Percentiles rank a stretch among this genome's conserved stretches.
Conservation (phyloP, 1,140 invertebrate species). For the Teleogryllus occipitalis region DNA sequence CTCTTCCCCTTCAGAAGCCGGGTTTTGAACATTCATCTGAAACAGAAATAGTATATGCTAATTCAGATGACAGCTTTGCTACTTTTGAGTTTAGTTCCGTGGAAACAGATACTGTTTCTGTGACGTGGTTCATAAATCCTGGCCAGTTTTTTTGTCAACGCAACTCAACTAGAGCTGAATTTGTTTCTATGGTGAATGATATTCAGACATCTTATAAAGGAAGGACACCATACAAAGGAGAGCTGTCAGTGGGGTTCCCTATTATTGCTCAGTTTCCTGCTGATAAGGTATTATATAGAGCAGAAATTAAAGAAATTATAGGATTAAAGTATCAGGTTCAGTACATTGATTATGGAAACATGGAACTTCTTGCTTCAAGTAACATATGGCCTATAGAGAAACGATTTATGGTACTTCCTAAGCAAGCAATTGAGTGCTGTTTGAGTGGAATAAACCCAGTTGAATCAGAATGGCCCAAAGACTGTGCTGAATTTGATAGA, state of each 20-base stretch:
- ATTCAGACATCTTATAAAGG: conserved; percentile 55
- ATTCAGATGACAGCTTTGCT: conserved; percentile 34
- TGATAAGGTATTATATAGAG: conserved; percentile 60
- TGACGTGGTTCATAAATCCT: conserved; percentile 57
- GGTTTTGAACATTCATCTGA: not conserved
- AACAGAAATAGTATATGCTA: conserved; percentile 32
- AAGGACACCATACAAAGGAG: conserved; percentile 35
- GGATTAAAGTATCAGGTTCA: conserved; percentile 56
- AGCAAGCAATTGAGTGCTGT: conserved; percentile 56
- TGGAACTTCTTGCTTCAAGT: conserved; percentile 43
- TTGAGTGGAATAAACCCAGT: conserved; percentile 47
- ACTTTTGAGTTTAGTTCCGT: conserved; percentile 30
- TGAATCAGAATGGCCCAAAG: conserved; percentile 42
- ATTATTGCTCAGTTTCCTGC: conserved; percentile 57
- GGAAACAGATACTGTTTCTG: conserved; percentile 35
- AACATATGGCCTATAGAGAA: conserved; percentile 59
- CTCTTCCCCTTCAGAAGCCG: not conserved
- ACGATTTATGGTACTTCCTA: conserved; percentile 55
- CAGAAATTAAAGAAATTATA: conserved; percentile 43
- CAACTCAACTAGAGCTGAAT: conserved; percentile 39
- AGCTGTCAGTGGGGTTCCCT: conserved; percentile 41
- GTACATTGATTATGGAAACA: conserved; percentile 69
- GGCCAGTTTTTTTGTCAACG: conserved; percentile 59
- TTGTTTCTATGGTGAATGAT: conserved; percentile 55
- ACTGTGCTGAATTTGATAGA: conserved; percentile 37